Evolutionary conservation across 2,113 vertebrate genomes (phyloP), one percentile per base, ranked within the genome.

Genomic region (Prinia subflava): DNA sequence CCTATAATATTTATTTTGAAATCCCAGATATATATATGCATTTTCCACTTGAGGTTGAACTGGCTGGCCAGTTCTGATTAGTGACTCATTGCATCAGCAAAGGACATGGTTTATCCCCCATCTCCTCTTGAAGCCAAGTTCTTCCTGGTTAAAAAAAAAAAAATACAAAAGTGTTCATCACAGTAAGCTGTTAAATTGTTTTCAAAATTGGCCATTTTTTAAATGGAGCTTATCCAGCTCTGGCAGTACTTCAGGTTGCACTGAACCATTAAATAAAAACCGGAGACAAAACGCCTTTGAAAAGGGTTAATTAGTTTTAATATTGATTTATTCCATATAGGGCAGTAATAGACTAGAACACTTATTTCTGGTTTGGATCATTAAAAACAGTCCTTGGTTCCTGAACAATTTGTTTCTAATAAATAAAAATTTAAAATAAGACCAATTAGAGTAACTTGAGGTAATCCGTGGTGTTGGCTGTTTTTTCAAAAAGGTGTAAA

Each of bases 221-320:
- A 98, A 98, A 98, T 97, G 98, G 98, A 98, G 98, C 98, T 99
- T 98, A 98, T 98, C 98, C 98, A 98, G 98, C 98, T 98, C 98
- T 98, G 98, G 98, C 98, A 98, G 98, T 98, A 97, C 98, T 98
- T 98, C 97, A 98, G 98, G 97, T 97, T 95, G 98, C 98, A 98
- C 98, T 98, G 98, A 99, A 98, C 98, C 99, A 99, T 99, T 98
- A 99, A 99, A 99, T 99, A 99, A 98, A 99, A 98, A 97, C 97
- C 97, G 75, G 97, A 98, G 98, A 98, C 98, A 98, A 98, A 98
- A 98, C 97, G 98, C 98, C 98, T 98, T 98, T 99, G 98, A 98
- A 99, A 99, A 98, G 99, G 99, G 99, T 99, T 99, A 99, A 99
- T 99, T 99, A 99, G 98, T 98, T 99, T 98, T 99, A 99, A 99